These are phyloP conservation scores for Orchesella cincta DNA, from an alignment of 1,140 invertebrate genomes.

Conservation along the genomic window DNA sequence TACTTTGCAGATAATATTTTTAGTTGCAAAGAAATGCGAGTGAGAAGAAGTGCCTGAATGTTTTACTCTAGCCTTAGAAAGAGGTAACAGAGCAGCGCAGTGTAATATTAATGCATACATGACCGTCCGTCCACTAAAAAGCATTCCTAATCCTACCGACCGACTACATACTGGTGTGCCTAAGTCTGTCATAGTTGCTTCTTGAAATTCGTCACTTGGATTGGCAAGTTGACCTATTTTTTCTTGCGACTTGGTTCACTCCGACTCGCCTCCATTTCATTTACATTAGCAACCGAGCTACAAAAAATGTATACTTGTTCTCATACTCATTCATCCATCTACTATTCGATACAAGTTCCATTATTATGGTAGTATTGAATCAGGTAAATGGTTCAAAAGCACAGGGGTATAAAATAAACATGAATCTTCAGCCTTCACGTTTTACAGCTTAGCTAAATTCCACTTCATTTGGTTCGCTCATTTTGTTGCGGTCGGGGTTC, in stretches of 20 bases:
- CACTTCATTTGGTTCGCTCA: no score
- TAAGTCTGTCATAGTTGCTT: no score
- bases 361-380: no score
- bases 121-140: no score
- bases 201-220: not conserved
- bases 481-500: no score
- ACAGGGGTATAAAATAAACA: not conserved
- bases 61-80: not conserved
- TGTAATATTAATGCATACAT: no score
- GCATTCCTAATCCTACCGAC: no score
- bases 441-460: no score
- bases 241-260: not conserved
- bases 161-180: no score
- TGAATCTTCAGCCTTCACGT: not conserved
- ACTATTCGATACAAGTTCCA: no score
- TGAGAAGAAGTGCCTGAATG: not conserved
- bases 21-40: not conserved
- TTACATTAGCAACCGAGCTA: not conserved
- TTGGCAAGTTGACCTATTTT: constrained; percentile 12
- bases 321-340: no score
- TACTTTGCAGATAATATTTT: not conserved
- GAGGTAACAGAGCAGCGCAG: not conserved
- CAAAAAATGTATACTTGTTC: not conserved
- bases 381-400: no score
- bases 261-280: not conserved